Evolutionary conservation across 2,888 invertebrate species (phyloP), one percentile per base, ranked within the genome.

Genomic region (Epistrophella euchroma): DNA sequence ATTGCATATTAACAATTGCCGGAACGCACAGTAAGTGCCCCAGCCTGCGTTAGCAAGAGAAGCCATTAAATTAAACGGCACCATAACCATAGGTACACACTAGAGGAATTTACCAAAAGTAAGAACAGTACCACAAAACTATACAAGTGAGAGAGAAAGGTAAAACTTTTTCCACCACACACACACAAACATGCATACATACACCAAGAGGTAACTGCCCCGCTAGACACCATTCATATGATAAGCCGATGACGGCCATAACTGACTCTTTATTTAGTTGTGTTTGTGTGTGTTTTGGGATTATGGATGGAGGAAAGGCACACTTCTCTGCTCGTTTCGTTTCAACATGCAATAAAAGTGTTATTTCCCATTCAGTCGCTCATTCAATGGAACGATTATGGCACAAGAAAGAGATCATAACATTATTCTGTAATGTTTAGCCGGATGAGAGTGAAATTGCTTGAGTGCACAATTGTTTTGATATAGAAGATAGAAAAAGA

Each of bases 311-410:
- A 40, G 62, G 70, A 50, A 78, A 82, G 86, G 86, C 82, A 64
- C 86, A 86, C 82, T 86, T 86, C 86, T 86, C 86, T 82, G 86
- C 86, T 86, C 86, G 86, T 86, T 86, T 82, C 86, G 82, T 86
- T 86, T 82, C 86, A 82, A 86, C 86, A 86, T 86, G 86, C 82
- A 86, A 86, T 86, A 86, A 86, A 86, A 86, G 77, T 82, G 77
- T 82, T 86, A 86, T 86, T 86, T 86, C 86, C 86, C 86, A 86
- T 86, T 86, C 86, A 78, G 86, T 86, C 86, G 86, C 86, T 86
- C 86, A 82, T 86, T 86, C 86, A 86, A 82, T 82, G 82, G 82
- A 86, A 86, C 86, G 86, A 86, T 86, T 82, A 86, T 86, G 77
- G 86, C 86, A 56, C 77, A 86, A 66, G 86, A 86, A 86, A 86